Conservation (phyloP, 2,797 vertebrate genomes). For the Hydrophis major region DNA sequence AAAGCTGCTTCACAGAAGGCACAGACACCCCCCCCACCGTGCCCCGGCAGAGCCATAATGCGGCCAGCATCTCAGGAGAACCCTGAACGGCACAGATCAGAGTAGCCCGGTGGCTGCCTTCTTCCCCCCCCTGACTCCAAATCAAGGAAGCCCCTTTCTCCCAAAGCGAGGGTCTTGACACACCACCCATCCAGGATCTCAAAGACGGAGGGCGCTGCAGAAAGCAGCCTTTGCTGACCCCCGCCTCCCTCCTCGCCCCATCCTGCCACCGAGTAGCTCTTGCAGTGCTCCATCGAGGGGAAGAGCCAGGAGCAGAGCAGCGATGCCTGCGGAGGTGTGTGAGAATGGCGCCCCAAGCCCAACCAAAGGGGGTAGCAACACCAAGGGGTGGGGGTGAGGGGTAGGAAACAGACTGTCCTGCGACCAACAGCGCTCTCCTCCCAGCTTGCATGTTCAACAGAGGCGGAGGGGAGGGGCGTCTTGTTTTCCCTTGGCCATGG, state of each 20-base stretch:
- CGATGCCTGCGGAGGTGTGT: neutral
- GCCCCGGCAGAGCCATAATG: accelerated
- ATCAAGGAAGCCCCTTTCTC: too few species aligned
- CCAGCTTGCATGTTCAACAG: neutral
- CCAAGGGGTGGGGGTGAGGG: too few species aligned
- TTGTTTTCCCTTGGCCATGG: neutral
- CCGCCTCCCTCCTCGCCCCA: accelerated
- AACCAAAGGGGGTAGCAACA: neutral
- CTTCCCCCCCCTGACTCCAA: neutral
- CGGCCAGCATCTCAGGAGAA: neutral
- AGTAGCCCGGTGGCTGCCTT: too few species aligned
- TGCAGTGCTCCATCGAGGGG: too few species aligned
- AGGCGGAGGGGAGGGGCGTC: neutral
- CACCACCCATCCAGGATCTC: neutral
- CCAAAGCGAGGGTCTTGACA: neutral
- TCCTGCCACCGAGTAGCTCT: neutral
- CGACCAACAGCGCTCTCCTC: neutral
- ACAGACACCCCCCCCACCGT: too few species aligned
- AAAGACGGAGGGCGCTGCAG: too few species aligned
- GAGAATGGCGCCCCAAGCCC: accelerated
- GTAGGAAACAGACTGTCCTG: neutral
- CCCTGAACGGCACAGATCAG: neutral
- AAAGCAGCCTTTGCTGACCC: neutral
- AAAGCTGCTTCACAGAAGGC: neutral
- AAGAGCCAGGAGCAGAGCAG: neutral